Evolutionary conservation across 2,797 vertebrate species (phyloP), one percentile per base, ranked within the genome.

Genomic region (Danio jaintianensis): DNA sequence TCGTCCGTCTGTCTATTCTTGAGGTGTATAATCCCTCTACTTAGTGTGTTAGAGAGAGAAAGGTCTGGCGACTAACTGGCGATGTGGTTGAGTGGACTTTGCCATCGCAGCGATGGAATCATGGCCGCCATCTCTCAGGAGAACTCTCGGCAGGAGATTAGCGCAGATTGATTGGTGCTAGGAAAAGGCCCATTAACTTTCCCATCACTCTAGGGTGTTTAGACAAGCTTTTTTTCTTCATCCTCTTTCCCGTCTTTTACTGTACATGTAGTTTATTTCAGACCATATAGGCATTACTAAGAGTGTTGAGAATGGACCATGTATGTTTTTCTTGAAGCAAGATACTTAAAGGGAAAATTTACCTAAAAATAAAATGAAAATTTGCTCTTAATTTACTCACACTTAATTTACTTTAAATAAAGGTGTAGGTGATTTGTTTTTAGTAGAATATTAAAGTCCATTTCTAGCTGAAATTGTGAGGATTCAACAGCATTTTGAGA

Each of bases 111-210:
- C 38, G 83, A 85, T 82, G 68, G 83, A 84, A 84, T 82, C 78
- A 78, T 69, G 67, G 76, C 76, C 7, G 48, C 80, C 36, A 6
- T 62, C 87, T 87, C 79, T 64, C 79, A 75, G 75, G 75, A 80
- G 83, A 84, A 79, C 74, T 74, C 84, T 66, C 85, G 67, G 79
- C 78, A 58, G 75, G 79, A 87, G 78, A 85, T 85, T 84, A 83
- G 82, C 55, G 69, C 74, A 87, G 88, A 88, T 86, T 88, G 87
- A 93, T 89, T 86, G 85, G 85, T 83, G 79, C 68, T 73, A 79
- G 80, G 80, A 90, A 89, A 87, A 85, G 82, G 85, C 71, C 83
- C 85, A 88, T 90, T 91, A 89, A 87, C 78, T 89, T 86, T 84
- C 68, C 82, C 90, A 84, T 84, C 72, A 84, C 75, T 83, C 76